phyloP scores from a whole-genome alignment of 2,797 vertebrate species.

The Adrianichthys oophorus region DNA sequence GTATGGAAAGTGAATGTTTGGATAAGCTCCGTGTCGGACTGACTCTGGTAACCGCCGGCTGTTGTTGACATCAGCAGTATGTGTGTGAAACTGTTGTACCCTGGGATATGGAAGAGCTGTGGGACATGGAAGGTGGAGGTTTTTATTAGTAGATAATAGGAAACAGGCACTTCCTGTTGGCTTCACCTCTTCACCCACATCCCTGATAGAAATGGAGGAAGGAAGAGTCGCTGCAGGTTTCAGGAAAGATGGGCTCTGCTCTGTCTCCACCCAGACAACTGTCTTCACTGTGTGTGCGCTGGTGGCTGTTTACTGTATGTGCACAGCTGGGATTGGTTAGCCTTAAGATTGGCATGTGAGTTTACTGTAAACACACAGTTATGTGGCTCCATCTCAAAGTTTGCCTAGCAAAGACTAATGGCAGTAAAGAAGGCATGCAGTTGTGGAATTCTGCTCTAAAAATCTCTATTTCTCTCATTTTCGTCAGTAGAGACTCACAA shows the following conservation, averaged over 20 bases:
- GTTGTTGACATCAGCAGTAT: conserved; percentile 19
- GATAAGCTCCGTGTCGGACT: too few species aligned
- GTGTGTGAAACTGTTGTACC: conserved; percentile 30
- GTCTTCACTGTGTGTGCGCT: conserved; percentile 29
- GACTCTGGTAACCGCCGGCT: not conserved
- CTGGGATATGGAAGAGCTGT: not conserved
- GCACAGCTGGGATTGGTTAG: conserved; percentile 58
- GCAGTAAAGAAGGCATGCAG: too few species aligned
- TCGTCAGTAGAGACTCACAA: too few species aligned
- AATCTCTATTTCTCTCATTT: too few species aligned
- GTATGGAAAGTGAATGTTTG: too few species aligned
- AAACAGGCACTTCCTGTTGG: conserved; percentile 75
- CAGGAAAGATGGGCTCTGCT: not conserved
- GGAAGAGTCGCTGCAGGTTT: not conserved
- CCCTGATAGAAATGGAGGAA: conserved; percentile 26
- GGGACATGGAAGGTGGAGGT: conserved; percentile 42
- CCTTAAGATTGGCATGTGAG: conserved; percentile 10
- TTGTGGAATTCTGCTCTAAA: too few species aligned
- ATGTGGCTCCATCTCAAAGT: not conserved
- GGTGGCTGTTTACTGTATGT: conserved; percentile 45
- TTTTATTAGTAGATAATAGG: conserved; percentile 68
- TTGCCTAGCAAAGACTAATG: too few species aligned
- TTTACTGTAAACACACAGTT: not conserved
- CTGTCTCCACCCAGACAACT: not conserved
- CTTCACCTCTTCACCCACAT: conserved; percentile 39